These are phyloP conservation scores for Seira musarum DNA, from an alignment of 2,888 invertebrate species.

Conservation along the genomic window DNA sequence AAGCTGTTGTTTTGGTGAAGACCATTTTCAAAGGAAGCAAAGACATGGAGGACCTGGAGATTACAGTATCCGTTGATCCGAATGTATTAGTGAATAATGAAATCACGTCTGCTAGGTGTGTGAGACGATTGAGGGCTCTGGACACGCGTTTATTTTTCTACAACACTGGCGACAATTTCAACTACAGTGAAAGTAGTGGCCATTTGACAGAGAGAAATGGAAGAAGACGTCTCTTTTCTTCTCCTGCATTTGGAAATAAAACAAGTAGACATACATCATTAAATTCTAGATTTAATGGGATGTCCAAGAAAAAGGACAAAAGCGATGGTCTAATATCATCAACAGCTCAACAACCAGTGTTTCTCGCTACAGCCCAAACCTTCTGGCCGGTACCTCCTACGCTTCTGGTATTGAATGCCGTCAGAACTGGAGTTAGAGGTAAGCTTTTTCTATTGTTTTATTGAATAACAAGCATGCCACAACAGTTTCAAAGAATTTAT, in stretches of 20 bases:
- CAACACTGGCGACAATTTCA: too few relatives aligned
- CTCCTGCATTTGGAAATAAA: too few relatives aligned
- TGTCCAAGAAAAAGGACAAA: conserved; percentile 4
- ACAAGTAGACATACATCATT: conserved; percentile 28
- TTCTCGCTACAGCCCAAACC: conserved; percentile 43
- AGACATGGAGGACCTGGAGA: conserved; percentile 54
- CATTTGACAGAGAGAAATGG: background rate
- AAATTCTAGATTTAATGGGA: conserved; percentile 15
- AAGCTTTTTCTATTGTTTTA: conserved; percentile 33
- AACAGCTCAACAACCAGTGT: background rate
- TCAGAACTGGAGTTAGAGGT: conserved; percentile 65
- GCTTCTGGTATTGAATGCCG: conserved; percentile 62
- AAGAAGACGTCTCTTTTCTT: too few relatives aligned
- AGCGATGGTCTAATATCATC: conserved; percentile 15
- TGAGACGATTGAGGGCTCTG: conserved; percentile 51
- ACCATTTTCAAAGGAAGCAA: conserved; percentile 60
- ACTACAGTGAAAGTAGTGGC: too few relatives aligned
- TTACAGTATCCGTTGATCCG: conserved; percentile 51
- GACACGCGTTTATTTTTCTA: conserved; percentile 66
- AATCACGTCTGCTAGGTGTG: conserved; percentile 45
- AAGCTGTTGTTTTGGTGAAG: conserved; percentile 58
- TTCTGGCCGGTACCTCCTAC: conserved; percentile 63
- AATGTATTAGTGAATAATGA: conserved; percentile 39
- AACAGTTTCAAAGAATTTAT: too few relatives aligned
- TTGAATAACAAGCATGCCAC: too few relatives aligned